Percentiles rank a stretch among this genome's conserved stretches.
phyloP scores from a whole-genome alignment of 2,888 invertebrate genomes.

The Erebia palarica region DNA sequence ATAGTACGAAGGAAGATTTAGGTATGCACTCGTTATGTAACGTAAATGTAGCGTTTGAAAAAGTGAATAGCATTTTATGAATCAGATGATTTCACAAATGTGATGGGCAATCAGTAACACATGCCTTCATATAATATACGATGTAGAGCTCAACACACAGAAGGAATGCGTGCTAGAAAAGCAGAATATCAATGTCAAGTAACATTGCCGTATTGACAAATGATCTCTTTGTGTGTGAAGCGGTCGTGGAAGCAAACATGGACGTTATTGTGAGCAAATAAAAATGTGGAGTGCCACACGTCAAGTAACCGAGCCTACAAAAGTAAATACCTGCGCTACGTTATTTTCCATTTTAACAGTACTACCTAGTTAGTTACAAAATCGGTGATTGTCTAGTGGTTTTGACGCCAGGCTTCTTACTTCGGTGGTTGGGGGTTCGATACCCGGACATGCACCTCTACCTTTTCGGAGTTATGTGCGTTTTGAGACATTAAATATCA shows the following conservation, averaged over 20 bases:
- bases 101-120: neutral
- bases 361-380: neutral
- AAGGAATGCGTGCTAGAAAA: constrained; percentile 10
- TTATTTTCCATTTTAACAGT: neutral
- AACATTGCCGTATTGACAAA: constrained; percentile 11
- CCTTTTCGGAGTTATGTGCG: no score
- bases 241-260: constrained; percentile 9
- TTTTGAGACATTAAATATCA: no score
- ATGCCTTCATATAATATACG: neutral
- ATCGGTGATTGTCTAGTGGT: no score
- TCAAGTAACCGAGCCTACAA: constrained; percentile 4
- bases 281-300: constrained; percentile 11
- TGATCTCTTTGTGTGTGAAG: constrained; percentile 6
- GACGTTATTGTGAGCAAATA: constrained; percentile 13
- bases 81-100: neutral
- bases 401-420: no score
- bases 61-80: neutral
- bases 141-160: neutral
- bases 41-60: neutral
- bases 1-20: no score
- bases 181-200: constrained; percentile 9
- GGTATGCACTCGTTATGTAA: no score
- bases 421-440: no score
- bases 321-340: neutral
- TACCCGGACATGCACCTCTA: no score